Evolutionary conservation across 2,797 vertebrate genomes (phyloP), one percentile per base, ranked within the genome.

Genomic region (Sciurus vulgaris): DNA sequence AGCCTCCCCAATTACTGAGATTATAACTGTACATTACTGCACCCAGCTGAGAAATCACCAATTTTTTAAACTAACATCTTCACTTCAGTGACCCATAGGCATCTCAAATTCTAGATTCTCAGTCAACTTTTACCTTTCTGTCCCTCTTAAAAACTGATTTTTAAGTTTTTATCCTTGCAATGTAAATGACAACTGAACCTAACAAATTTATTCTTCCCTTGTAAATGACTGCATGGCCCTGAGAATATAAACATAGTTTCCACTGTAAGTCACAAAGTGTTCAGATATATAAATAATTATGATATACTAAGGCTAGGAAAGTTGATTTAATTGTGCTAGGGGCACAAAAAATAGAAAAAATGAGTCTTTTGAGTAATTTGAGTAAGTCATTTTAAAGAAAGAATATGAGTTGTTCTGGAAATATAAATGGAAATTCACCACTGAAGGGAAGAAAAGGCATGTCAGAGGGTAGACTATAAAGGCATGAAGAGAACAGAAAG

Each of bases 181-280:
- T 22, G 2, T 84, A 28, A 91, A 88, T 93, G 78, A 78, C 15
- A 91, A 51, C 13, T 74, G 72, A 14, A 15, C 41, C 88, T 95
- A 93, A 87, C 38, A 84, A 84, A 95, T 44, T 78, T 93, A 77
- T 91, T 73, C 65, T 96, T 96, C 38, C 47, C n/a, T 74, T 89
- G 2, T 82, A 74, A 35, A 17, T 56, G 35, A 51, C n/a, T 95
- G 33, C 61, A 89, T 85, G 63, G 54, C 18, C 63, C 47, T 89
- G 38, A 33, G 38, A 85, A 92, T 44, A 89, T 30, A 93, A 93
- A 83, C 5, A 76, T 0, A 20, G 30, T 86, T 38, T 88, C 70
- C 79, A 72, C 87, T 83, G 22, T 17, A 93, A 51, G 41, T 78
- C 24, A 77, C 51, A 82, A 84, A 86, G 47, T 70, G 77, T 61